These are phyloP conservation scores for Actinia tenebrosa DNA, from an alignment of 64 coral and sea anemone genomes.

Conservation along the genomic window DNA sequence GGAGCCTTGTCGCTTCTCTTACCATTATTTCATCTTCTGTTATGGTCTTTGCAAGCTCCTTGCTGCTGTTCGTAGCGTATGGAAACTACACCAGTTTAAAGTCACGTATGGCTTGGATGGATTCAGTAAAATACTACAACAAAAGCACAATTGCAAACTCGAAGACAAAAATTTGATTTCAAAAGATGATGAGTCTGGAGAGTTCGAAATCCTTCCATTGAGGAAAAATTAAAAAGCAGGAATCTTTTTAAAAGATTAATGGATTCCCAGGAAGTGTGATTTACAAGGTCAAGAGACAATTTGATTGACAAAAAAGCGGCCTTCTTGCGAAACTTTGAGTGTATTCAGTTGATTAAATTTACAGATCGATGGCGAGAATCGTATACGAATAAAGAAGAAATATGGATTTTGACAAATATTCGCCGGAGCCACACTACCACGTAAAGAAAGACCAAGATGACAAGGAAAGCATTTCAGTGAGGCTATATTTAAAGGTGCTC, in stretches of 20 bases:
- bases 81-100: neutral
- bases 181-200: neutral
- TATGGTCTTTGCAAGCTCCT: conserved; percentile 3
- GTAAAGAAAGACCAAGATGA: too few relatives aligned
- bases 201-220: neutral
- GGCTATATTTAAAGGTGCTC: too few relatives aligned
- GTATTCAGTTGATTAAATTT: neutral
- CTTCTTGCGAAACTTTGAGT: neutral
- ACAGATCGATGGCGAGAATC: too few relatives aligned
- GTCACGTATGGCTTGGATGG: neutral
- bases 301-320: too few relatives aligned
- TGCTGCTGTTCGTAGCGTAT: conserved; percentile 15
- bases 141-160: neutral
- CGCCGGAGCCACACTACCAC: too few relatives aligned
- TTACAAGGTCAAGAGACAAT: neutral
- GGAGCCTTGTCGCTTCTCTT: conserved; percentile 8
- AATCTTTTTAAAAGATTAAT: neutral
- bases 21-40: neutral
- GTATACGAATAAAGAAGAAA: too few relatives aligned
- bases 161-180: neutral
- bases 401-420: too few relatives aligned
- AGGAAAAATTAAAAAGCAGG: neutral
- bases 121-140: neutral
- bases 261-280: neutral
- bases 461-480: too few relatives aligned